Percentiles rank a stretch among this genome's conserved stretches.
These are phyloP conservation scores for Acomys russatus DNA, from an alignment of 2,797 vertebrate species.

Conservation along the genomic window DNA sequence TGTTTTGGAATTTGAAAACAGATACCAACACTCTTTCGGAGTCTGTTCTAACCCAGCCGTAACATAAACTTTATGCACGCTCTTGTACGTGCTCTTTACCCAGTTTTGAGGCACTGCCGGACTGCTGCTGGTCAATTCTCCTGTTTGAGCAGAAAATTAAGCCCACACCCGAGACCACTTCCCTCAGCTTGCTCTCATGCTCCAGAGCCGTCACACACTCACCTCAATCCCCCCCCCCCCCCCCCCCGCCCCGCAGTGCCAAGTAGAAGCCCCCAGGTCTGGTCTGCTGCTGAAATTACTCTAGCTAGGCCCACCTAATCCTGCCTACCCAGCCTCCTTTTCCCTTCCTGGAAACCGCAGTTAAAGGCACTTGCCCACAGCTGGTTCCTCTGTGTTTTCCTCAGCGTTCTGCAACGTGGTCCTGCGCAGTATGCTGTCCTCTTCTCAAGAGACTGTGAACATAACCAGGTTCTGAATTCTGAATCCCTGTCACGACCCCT, in stretches of 20 bases:
- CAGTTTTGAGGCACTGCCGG: background rate
- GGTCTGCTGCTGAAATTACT: background rate
- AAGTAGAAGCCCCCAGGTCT: background rate
- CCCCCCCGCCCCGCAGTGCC: no score
- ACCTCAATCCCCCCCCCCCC: background rate
- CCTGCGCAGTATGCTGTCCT: background rate
- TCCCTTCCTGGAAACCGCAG: background rate
- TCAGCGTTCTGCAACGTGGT: background rate
- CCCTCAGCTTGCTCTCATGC: background rate
- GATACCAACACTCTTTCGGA: background rate
- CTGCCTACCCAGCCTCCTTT: background rate
- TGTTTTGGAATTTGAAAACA: slow-evolving; percentile 49
- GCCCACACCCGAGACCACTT: background rate
- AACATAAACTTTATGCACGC: background rate
- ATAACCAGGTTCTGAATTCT: background rate
- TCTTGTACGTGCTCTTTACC: background rate
- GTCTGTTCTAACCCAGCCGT: background rate
- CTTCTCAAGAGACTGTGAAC: background rate
- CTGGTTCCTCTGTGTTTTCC: background rate
- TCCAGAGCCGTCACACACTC: background rate
- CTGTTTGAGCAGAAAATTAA: background rate
- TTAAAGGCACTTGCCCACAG: background rate
- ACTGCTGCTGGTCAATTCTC: background rate
- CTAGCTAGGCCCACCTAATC: background rate
- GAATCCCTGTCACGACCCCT: background rate